Evolutionary conservation across 2,113 vertebrate species (phyloP), one percentile per base, ranked within the genome.

Genomic region (Ageneiosus marmoratus): DNA sequence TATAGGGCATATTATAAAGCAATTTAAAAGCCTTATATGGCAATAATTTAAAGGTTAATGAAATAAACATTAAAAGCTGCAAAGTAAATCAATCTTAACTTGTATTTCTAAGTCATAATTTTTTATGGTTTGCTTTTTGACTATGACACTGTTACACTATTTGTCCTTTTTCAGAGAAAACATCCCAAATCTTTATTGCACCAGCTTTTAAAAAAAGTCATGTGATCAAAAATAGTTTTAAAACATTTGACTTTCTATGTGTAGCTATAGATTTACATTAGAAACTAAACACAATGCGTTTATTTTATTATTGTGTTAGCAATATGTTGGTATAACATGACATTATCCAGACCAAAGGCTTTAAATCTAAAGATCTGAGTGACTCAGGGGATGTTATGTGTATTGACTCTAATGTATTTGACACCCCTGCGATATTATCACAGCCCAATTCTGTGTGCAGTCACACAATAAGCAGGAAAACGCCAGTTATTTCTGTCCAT

Each of bases 401-500:
- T 29, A 22, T 11, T 13, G 27, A 53, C 48, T 11, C 27, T 4
- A 20, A 55, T 34, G 29, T 22, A 37, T 56, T 24, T n/a, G 74
- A 77, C 74, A 56, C 74, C 29, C 29, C 5, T 56, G 74, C 24
- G 32, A 77, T 77, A 13, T 77, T 7, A 34, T 56, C 22, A 37
- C 51, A 5, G 1, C 1, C 9, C 9, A 20, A 77, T 13, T 56
- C 51, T 37, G 51, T 56, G 50, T 77, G 32, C 7, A 58, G 75
- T 77, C 75, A 44, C 75, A 58, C 53, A 77, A 77, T 77, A 41
- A 77, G 75, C 75, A 77, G 53, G 53, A 77, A 77, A 77, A 77
- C 13, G 22, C 5, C 34, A 41, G 53, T 77, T 77, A 77, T 77
- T 77, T 77, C 53, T 77, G 53, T 77, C 75, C 55, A 4, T 77